Evolutionary conservation across 2,113 vertebrate genomes (phyloP), one percentile per base, ranked within the genome.

Genomic region (Bubo scandiacus): DNA sequence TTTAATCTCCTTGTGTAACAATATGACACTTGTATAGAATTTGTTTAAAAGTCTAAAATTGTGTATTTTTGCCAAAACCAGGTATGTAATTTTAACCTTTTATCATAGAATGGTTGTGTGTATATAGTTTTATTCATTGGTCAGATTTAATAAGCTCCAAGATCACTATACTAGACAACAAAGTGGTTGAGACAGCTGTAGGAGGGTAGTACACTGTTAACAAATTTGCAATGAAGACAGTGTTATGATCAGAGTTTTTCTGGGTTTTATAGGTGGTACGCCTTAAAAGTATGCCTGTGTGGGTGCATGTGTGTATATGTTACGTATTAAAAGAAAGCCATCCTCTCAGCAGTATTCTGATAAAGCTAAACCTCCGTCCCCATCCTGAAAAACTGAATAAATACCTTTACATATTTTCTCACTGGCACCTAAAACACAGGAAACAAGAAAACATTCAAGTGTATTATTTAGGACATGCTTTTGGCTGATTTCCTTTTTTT

Each of bases 251-350:
- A 34, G 36, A 6, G 26, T 26, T 36, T 54, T 65, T 23, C 36
- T 82, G 75, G 32, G 38, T 5, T 82, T 71, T 59, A 5, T 2
- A 34, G n/a, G 29, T 49, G 34, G 10, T 15, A 20, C 2, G 1
- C 9, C 61, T 40, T 10, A 34, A 30, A n/a, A 0, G 1, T 11
- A 6, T n/a, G 15, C 12, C 75, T 27, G 3, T 43, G 54, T 42
- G 58, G 9, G 30, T 36, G 27, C 26, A 0, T 10, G 17, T 2
- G 3, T 58, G 27, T 34, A 2, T 40, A 1, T 42, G 43, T 34
- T 62, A 12, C 1, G 20, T 17, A 7, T 16, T 61, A 5, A 65
- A 78, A 42, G 34, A 57, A 47, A 74, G 7, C 12, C 42, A 5
- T 38, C 21, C 49, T 81, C 74, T 81, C 26, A 30, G 11, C 21